Evolutionary conservation across 2,113 vertebrate genomes (phyloP).

Genomic region (Myiozetetes cayanensis): DNA sequence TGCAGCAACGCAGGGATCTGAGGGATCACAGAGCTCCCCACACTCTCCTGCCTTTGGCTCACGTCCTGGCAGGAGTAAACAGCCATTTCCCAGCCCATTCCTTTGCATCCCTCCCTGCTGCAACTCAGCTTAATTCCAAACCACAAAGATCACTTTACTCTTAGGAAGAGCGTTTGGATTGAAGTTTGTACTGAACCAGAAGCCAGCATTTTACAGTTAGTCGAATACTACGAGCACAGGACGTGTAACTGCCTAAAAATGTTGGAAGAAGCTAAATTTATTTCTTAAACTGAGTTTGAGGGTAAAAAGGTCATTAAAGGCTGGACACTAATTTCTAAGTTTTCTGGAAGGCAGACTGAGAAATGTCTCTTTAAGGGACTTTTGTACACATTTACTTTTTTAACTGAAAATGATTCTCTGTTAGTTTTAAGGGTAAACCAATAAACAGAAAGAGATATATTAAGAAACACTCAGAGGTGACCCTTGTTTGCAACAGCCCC

Average conservation of each 20-base stretch:
- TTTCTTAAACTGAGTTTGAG: neutral
- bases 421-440: neutral
- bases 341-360: neutral
- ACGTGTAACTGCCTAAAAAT: neutral
- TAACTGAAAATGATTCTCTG: neutral
- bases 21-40: neutral
- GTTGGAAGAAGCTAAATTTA: neutral
- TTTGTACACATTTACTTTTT: neutral
- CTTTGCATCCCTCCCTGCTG: neutral
- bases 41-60: neutral
- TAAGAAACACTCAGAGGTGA: neutral
- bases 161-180: neutral
- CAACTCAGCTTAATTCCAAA: neutral
- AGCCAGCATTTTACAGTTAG: neutral
- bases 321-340: neutral
- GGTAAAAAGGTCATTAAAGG: neutral
- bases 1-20: neutral
- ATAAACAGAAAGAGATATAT: neutral
- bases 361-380: neutral
- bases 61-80: fast-evolving
- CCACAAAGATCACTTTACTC: neutral
- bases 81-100: neutral
- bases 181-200: neutral
- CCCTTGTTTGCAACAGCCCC: neutral
- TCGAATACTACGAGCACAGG: neutral